Conservation (phyloP, 2,888 invertebrate genomes). For the Drosophila prostipennis region DNA sequence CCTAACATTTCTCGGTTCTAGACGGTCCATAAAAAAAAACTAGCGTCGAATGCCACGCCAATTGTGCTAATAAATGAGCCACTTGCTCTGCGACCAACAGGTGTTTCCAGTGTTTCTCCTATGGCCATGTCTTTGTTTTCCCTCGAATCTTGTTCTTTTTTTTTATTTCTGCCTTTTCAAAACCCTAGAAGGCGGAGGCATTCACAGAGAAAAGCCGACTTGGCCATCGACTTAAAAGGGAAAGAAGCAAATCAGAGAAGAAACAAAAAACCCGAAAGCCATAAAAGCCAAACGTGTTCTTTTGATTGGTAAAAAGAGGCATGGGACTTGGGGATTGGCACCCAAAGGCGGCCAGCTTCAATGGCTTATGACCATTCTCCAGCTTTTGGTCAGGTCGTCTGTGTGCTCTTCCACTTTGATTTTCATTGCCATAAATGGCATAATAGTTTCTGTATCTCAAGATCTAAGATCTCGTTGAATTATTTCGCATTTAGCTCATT, state of each 20-base stretch:
- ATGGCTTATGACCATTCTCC: constrained; percentile 21
- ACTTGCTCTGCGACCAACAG: constrained; percentile 67
- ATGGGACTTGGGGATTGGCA: constrained; percentile 3
- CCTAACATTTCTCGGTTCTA: constrained; percentile 12
- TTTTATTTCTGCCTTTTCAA: no score
- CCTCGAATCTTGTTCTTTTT: constrained; percentile 16
- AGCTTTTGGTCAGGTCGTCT: constrained; percentile 25
- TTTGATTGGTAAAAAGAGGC: not conserved
- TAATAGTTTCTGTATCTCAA: constrained; percentile 10
- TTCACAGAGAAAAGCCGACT: constrained; percentile 24
- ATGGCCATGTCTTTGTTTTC: constrained; percentile 27
- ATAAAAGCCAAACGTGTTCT: constrained; percentile 63
- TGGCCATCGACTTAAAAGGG: constrained; percentile 35
- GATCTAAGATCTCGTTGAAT: constrained; percentile 25
- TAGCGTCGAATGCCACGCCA: constrained; percentile 53
- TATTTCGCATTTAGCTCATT: constrained; percentile 25
- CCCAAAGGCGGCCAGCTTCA: constrained; percentile 22
- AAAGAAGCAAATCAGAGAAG: constrained; percentile 28
- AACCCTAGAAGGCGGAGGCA: constrained; percentile 26
- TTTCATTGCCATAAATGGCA: constrained; percentile 46
- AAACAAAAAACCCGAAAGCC: constrained; percentile 38
- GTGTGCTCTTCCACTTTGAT: constrained; percentile 25
- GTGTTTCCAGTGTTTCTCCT: constrained; percentile 33
- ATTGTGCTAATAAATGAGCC: constrained; percentile 69
- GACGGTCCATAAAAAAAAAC: constrained; percentile 34